phyloP scores from a whole-genome alignment of 2,113 vertebrate genomes.

The Ancistrus triradiatus region DNA sequence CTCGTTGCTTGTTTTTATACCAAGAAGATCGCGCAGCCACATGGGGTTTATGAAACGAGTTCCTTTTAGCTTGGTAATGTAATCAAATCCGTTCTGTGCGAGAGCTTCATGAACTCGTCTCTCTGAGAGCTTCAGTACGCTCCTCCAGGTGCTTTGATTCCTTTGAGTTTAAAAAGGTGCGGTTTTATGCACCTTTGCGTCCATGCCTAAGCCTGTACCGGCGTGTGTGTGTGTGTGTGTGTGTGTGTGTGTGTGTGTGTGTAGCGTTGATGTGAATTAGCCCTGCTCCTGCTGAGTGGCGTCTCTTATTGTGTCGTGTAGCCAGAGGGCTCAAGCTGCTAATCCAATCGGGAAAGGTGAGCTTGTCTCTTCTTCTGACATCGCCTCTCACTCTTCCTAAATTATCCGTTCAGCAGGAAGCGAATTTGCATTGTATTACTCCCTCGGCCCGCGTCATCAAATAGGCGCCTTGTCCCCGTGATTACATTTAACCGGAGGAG shows the following conservation, averaged over 20 bases:
- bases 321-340: constrained; percentile 42
- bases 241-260: constrained; percentile 11
- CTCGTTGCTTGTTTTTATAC: too few species aligned
- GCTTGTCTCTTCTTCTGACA: constrained; percentile 49
- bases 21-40: too few species aligned
- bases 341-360: constrained; percentile 52
- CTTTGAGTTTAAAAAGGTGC: constrained; percentile 27
- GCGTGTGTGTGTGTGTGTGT: constrained; percentile 20
- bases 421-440: constrained; percentile 54
- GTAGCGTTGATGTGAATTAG: constrained; percentile 25
- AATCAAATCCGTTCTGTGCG: too few species aligned
- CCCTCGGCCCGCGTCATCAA: constrained; percentile 34
- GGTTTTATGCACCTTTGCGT: constrained; percentile 28
- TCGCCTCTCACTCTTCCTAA: constrained; percentile 46
- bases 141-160: neutral
- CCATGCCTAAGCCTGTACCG: constrained; percentile 24
- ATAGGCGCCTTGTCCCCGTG: constrained; percentile 15
- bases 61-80: too few species aligned
- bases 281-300: constrained; percentile 24
- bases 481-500: constrained; percentile 32
- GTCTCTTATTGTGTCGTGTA: constrained; percentile 31
- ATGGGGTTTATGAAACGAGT: too few species aligned
- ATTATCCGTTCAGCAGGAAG: constrained; percentile 47
- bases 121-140: neutral
- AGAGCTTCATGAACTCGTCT: too few species aligned